Evolutionary conservation across 1,140 invertebrate genomes (phyloP), one percentile per base, ranked within the genome.

Genomic region (Drosophila truncata): DNA sequence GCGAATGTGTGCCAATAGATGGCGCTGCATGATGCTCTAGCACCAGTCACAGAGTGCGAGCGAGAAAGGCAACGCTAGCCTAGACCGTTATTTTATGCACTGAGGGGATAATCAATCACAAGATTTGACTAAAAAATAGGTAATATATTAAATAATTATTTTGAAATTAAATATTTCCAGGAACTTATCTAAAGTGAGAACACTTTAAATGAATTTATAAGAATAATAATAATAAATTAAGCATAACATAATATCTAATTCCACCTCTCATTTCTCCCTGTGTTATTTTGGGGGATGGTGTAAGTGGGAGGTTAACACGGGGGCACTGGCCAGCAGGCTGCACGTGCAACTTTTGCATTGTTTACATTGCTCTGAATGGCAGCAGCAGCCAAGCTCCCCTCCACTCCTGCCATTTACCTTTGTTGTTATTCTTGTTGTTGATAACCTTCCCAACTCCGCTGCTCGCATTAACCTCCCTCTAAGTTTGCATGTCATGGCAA

Each of bases 271-370:
- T 63, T 63, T 73, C 58, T 63, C 33, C 9, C 57, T 35, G 65
- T 73, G 70, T 13, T 54, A 39, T 35, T 31, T 14, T 25, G 13
- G 29, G 20, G 18, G 13, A 41, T 37, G n/a, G 27, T 29, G 54
- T 31, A 39, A 41, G 33, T n/a, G 11, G 50, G 50, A 16, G 47
- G 49, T 33, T 42, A 14, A 8, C 31, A 35, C 16, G 47, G 39
- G 66, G 47, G 47, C 46, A 72, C 46, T 59, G 71, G 46, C 50
- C 55, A 64, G 67, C 61, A 42, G 46, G 58, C 47, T 88, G 80
- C 84, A 88, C 84, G 84, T 88, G 85, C 77, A 88, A 88, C 69
- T 84, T 88, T 69, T 84, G 80, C 81, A 88, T 90, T 88, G 84
- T 88, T 88, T 88, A 88, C 84, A 90, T 67, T 84, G 80, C 70